phyloP scores from a whole-genome alignment of 1,140 invertebrate genomes.

The Procambarus clarkii region DNA sequence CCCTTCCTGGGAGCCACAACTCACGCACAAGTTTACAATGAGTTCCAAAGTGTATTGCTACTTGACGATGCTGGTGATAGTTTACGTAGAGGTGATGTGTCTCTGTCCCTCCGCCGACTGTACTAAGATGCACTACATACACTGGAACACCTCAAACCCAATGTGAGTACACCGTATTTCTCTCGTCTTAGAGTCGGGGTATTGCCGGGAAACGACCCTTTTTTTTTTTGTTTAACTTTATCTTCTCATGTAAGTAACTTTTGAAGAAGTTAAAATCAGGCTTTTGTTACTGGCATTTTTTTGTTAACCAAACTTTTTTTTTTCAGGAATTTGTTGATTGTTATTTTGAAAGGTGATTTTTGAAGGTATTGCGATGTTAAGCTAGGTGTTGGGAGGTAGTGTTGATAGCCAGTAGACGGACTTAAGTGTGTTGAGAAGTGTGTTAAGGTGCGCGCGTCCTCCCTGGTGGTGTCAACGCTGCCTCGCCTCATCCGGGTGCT shows the following conservation, averaged over 20 bases:
- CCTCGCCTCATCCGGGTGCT: too few relatives aligned
- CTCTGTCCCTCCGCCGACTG: constrained; percentile 60
- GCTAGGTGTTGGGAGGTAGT: too few relatives aligned
- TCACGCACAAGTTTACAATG: constrained; percentile 31
- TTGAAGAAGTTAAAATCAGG: not conserved
- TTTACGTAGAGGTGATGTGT: constrained; percentile 41
- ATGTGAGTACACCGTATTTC: constrained; percentile 74
- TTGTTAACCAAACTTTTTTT: not conserved
- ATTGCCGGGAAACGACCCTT: not conserved
- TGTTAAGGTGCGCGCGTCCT: too few relatives aligned
- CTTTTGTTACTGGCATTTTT: not conserved
- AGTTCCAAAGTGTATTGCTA: constrained; percentile 44
- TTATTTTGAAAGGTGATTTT: not conserved
- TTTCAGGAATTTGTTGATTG: not conserved
- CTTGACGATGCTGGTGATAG: constrained; percentile 54
- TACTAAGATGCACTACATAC: constrained; percentile 75
- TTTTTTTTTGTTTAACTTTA: not conserved
- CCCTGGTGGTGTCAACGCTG: too few relatives aligned
- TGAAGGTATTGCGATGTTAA: too few relatives aligned
- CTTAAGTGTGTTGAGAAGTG: too few relatives aligned
- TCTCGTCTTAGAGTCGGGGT: too few relatives aligned
- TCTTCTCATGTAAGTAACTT: not conserved
- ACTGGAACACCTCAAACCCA: constrained; percentile 77
- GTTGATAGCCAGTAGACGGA: too few relatives aligned
- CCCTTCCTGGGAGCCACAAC: not conserved